Evolutionary conservation across 2,797 vertebrate species (phyloP).

Genomic region (Cichlasoma orientale): DNA sequence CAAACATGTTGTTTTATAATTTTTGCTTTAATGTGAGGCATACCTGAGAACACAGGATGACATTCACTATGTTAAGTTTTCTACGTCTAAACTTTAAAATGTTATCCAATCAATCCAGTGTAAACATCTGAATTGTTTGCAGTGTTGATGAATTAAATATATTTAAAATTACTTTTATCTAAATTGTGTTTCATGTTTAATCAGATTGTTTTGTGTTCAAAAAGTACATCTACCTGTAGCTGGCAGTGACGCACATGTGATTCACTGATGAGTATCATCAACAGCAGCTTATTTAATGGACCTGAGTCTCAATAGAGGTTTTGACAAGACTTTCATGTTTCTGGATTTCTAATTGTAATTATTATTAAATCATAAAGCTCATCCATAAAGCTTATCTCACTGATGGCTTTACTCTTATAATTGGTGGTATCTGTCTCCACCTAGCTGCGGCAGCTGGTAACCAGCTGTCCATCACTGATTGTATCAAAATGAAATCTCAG

Average conservation of each 20-base stretch:
- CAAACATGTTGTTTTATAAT: neutral
- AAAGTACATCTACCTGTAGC: neutral
- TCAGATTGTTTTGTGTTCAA: neutral
- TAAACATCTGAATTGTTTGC: neutral
- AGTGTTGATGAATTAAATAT: neutral
- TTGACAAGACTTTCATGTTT: neutral
- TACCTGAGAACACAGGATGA: neutral
- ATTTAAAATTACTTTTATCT: neutral
- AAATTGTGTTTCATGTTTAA: neutral
- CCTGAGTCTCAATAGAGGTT: neutral
- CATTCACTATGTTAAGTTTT: neutral
- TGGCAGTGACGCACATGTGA: neutral
- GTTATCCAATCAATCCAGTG: neutral
- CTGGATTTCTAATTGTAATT: neutral
- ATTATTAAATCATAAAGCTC: neutral
- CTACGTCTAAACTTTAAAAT: neutral
- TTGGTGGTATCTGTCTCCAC: too few relatives aligned
- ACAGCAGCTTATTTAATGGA: neutral
- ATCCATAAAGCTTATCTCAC: neutral
- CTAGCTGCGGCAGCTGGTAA: too few relatives aligned
- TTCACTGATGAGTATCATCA: too few relatives aligned
- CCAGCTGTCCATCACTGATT: neutral
- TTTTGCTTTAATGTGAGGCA: too few relatives aligned
- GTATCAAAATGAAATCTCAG: neutral
- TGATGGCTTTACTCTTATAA: too few relatives aligned